Evolutionary conservation across 2,797 vertebrate genomes (phyloP).

Genomic region (Aulostomus chinensis): DNA sequence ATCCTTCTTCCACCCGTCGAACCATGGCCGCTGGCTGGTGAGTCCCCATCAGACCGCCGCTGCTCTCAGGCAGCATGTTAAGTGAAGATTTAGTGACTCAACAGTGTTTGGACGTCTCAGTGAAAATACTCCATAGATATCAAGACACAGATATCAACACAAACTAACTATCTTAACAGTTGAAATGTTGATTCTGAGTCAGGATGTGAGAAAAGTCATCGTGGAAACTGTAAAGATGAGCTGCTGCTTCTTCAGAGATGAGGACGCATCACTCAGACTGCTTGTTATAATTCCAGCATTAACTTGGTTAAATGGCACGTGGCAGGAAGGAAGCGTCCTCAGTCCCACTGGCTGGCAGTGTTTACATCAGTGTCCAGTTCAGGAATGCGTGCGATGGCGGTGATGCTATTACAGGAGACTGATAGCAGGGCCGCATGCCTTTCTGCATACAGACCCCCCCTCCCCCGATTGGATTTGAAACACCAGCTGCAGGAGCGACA

Average conservation of each 20-base stretch:
- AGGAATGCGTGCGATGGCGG: constrained; percentile 49
- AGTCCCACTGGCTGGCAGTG: constrained; percentile 1
- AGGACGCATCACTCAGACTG: neutral
- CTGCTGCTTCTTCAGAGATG: too few relatives aligned
- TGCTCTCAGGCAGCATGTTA: too few relatives aligned
- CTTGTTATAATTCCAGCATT: neutral
- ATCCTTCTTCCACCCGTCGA: constrained; percentile 97
- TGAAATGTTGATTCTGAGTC: too few relatives aligned
- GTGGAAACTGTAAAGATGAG: too few relatives aligned
- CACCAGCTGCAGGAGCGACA: constrained; percentile 22
- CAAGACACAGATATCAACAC: too few relatives aligned
- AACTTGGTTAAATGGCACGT: too few relatives aligned
- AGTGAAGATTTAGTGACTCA: too few relatives aligned
- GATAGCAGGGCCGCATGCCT: constrained; percentile 61
- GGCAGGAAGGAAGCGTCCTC: constrained; percentile 31
- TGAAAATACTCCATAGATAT: too few relatives aligned
- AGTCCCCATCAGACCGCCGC: constrained; percentile 58
- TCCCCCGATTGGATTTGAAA: constrained; percentile 29
- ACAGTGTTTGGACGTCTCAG: too few relatives aligned
- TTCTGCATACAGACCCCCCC: constrained; percentile 66
- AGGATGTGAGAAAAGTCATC: too few relatives aligned
- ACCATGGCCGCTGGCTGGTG: constrained; percentile 98
- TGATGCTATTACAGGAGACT: constrained; percentile 61
- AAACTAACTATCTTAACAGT: too few relatives aligned
- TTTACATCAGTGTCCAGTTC: constrained; percentile 29